Conservation (phyloP, 2,113 vertebrate genomes). For the Sapayoa aenigma region DNA sequence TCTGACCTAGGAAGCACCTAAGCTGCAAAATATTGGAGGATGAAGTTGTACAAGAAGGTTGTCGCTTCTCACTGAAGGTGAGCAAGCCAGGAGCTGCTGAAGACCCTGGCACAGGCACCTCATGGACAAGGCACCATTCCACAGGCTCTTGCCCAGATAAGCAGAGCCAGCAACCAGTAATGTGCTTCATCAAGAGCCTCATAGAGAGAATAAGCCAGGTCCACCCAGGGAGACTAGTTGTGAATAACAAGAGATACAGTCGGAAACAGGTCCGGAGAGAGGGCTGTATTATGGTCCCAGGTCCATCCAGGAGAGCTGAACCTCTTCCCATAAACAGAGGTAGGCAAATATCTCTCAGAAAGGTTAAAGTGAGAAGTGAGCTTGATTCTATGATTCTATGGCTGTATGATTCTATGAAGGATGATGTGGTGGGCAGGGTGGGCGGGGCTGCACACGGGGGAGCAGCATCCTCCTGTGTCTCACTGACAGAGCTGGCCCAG, state of each 20-base stretch:
- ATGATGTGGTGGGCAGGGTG: background rate
- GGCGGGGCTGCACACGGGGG: rapidly evolving
- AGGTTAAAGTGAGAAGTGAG: background rate
- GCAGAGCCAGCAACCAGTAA: background rate
- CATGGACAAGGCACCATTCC: rapidly evolving
- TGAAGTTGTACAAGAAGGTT: background rate
- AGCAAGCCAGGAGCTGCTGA: background rate
- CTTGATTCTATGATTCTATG: background rate
- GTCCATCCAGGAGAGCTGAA: background rate
- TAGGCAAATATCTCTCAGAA: background rate
- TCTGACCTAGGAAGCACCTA: background rate
- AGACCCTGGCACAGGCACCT: background rate
- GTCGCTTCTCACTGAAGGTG: background rate
- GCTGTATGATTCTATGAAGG: background rate
- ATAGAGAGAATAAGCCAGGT: background rate
- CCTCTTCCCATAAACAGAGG: background rate
- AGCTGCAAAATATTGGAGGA: background rate
- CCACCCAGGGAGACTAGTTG: background rate
- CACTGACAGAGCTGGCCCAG: background rate
- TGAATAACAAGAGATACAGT: background rate
- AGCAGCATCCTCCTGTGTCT: too few species aligned
- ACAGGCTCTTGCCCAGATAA: background rate
- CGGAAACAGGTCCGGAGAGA: background rate
- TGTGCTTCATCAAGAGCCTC: background rate
- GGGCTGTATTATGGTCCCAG: background rate